Percentiles rank a stretch among this genome's conserved stretches.
Evolutionary conservation across 2,113 vertebrate species (phyloP).

Genomic region (Ceyx cyanopectus): DNA sequence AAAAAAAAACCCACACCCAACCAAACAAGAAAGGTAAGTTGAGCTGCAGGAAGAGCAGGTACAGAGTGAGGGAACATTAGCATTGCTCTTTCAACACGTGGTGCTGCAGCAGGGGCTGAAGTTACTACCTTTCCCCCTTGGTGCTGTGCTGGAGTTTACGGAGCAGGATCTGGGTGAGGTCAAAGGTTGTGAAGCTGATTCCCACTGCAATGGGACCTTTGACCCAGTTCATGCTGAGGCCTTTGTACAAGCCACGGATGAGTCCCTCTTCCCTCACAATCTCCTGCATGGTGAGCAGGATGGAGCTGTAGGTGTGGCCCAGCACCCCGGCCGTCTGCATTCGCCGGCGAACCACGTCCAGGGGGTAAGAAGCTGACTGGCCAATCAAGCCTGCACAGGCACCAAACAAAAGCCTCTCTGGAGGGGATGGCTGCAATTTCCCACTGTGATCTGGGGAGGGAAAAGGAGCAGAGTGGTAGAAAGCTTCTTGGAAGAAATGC

Average conservation of each 20-base stretch:
- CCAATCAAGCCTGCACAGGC: constrained; percentile 93
- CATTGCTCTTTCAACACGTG: background rate
- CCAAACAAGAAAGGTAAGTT: background rate
- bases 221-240: constrained; percentile 99
- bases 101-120: background rate
- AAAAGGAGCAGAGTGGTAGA: background rate
- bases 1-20: background rate
- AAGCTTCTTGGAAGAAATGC: background rate
- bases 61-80: background rate
- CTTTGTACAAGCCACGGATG: constrained; percentile 92
- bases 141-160: constrained; percentile 81
- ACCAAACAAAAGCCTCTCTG: constrained; percentile 91
- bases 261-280: constrained; percentile 90
- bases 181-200: constrained; percentile 98
- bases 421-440: constrained; percentile 83
- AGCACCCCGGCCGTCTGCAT: constrained; percentile 97
- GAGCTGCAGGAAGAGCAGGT: background rate
- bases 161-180: constrained; percentile 93
- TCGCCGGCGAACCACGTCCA: constrained; percentile 95
- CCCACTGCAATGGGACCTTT: constrained; percentile 97
- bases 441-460: constrained; percentile 84
- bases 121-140: constrained; percentile 62
- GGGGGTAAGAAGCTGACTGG: constrained; percentile 94
- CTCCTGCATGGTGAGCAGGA: constrained; percentile 86
- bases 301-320: constrained; percentile 86